These are phyloP conservation scores for Zaprionus vittiger DNA, from an alignment of 1,140 invertebrate species.

Conservation along the genomic window DNA sequence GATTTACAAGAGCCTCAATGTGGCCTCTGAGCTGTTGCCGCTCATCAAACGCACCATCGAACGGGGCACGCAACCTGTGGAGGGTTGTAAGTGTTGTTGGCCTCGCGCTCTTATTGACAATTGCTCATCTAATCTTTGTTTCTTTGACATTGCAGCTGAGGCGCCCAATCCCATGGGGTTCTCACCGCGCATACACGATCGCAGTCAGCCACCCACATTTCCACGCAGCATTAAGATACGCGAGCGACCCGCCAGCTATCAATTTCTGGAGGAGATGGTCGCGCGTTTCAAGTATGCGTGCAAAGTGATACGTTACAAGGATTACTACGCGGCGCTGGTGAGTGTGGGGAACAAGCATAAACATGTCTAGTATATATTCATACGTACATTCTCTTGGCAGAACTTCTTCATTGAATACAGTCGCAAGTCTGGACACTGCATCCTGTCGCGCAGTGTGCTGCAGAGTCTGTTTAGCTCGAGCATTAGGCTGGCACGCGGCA, in stretches of 20 bases:
- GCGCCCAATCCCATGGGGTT: constrained; percentile 92
- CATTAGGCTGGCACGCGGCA: constrained; percentile 85
- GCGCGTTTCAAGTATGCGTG: constrained; percentile 92
- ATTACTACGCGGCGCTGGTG: constrained; percentile 94
- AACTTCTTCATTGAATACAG: constrained; percentile 98
- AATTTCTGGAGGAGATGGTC: constrained; percentile 93
- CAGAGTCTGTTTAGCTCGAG: constrained; percentile 91
- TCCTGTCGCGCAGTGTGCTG: constrained; percentile 95
- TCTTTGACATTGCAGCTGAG: constrained; percentile 85
- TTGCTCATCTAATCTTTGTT: background rate
- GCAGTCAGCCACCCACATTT: constrained; percentile 98
- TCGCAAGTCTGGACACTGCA: constrained; percentile 93
- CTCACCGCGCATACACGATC: constrained; percentile 97
- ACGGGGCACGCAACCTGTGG: constrained; percentile 90
- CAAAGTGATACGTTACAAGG: constrained; percentile 91
- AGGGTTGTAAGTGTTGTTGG: constrained; percentile 86
- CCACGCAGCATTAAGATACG: constrained; percentile 98
- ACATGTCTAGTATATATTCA: background rate
- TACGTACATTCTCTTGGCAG: constrained; percentile 85
- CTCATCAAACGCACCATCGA: constrained; percentile 91
- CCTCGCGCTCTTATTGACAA: rapidly evolving
- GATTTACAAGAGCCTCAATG: constrained; percentile 88
- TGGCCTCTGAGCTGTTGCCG: constrained; percentile 90
- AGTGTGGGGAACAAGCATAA: background rate
- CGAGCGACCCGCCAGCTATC: constrained; percentile 91